Percentiles rank a stretch among this genome's conserved stretches.
phyloP scores from a whole-genome alignment of 2,888 invertebrate species.

The Onthophagus sagittarius region DNA sequence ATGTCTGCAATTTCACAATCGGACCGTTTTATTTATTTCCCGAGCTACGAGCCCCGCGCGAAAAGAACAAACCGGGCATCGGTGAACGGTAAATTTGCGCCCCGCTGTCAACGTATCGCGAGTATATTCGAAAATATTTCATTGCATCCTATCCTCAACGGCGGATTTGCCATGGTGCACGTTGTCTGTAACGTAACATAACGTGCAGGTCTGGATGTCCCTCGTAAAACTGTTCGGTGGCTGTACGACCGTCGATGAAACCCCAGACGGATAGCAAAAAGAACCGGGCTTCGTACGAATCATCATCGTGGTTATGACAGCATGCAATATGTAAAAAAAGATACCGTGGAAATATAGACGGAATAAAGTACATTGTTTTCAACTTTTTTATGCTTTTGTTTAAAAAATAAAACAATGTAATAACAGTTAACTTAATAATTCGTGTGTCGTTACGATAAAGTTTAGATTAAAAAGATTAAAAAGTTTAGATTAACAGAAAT shows the following conservation, averaged over 20 bases:
- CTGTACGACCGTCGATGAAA: neutral
- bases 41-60: neutral
- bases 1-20: neutral
- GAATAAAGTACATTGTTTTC: neutral
- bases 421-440: neutral
- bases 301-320: neutral
- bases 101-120: neutral
- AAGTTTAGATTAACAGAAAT: too few relatives aligned
- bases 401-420: neutral
- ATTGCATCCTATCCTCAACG: neutral
- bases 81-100: neutral
- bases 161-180: neutral
- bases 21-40: neutral
- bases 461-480: too few relatives aligned
- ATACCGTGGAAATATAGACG: neutral
- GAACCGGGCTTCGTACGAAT: neutral
- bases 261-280: neutral
- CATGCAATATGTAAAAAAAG: neutral
- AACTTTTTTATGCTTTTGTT: neutral
- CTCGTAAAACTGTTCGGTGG: neutral
- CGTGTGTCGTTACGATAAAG: too few relatives aligned
- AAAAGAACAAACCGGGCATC: neutral
- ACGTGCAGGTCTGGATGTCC: neutral
- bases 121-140: neutral
- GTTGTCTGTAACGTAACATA: neutral